These are phyloP conservation scores for Tipula confusa DNA, from an alignment of 2,888 invertebrate genomes.

Conservation along the genomic window DNA sequence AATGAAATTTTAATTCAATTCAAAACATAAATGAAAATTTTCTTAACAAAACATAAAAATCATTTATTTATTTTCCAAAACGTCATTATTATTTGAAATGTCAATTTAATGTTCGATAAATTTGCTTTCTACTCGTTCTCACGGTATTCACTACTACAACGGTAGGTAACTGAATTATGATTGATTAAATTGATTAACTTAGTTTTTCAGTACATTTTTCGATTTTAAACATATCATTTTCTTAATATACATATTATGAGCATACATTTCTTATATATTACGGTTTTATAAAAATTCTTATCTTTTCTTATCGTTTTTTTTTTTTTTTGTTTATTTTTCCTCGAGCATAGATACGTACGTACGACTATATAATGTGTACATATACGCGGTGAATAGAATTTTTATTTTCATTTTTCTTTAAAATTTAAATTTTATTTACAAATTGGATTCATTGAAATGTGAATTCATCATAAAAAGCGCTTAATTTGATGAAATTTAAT, in stretches of 20 bases:
- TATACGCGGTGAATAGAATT: background rate
- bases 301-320: background rate
- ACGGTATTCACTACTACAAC: background rate
- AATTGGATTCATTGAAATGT: constrained; percentile 3
- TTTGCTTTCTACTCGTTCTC: background rate
- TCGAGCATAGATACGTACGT: background rate
- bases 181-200: constrained; percentile 20
- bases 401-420: background rate
- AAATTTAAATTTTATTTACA: background rate
- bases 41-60: background rate
- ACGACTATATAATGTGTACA: background rate
- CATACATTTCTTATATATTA: background rate
- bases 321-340: background rate
- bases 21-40: background rate
- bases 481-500: background rate
- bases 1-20: background rate
- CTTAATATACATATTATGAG: background rate
- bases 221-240: too few species aligned
- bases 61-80: background rate
- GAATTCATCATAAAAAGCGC: background rate
- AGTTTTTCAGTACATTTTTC: too few species aligned
- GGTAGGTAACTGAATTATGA: background rate
- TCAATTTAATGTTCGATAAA: background rate
- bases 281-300: background rate
- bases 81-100: background rate